Percentiles rank a stretch among this genome's conserved stretches.
Evolutionary conservation across 1,140 invertebrate genomes (phyloP).

Genomic region (Drosophila persimilis): DNA sequence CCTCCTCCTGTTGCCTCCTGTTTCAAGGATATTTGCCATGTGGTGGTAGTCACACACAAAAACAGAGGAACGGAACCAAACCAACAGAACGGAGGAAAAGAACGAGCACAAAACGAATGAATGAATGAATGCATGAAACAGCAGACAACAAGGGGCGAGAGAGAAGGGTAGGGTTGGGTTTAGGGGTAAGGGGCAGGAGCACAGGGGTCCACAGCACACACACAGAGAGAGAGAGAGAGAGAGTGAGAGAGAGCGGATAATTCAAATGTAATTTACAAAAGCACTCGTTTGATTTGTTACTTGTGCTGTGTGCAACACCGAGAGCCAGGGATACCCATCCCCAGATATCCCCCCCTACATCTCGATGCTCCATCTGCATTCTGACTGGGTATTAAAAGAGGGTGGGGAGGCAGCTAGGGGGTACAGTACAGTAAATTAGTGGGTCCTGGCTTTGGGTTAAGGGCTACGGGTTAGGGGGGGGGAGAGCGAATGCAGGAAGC

Average conservation of each 20-base stretch:
- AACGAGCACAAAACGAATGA: conserved; percentile 41
- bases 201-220: background rate
- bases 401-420: too few relatives aligned
- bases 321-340: background rate
- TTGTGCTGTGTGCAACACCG: conserved; percentile 25
- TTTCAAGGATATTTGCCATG: conserved; percentile 67
- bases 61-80: conserved; percentile 27
- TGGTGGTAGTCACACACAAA: conserved; percentile 52
- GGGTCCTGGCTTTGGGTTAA: conserved; percentile 18
- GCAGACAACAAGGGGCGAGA: background rate
- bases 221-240: background rate
- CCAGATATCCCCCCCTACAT: background rate
- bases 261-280: conserved; percentile 81
- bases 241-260: conserved; percentile 53
- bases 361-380: conserved; percentile 27
- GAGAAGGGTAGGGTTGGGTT: background rate
- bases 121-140: conserved; percentile 29
- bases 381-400: conserved; percentile 8
- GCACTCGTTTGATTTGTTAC: conserved; percentile 79
- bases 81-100: conserved; percentile 23
- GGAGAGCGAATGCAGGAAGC: conserved; percentile 26
- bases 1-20: conserved; percentile 28
- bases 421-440: conserved; percentile 46
- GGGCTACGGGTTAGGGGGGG: background rate
- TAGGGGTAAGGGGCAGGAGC: background rate